Percentiles rank a stretch among this genome's conserved stretches.
These are phyloP conservation scores for Acrossocheilus wenchowensis DNA, from an alignment of 2,797 vertebrate genomes.

Conservation along the genomic window DNA sequence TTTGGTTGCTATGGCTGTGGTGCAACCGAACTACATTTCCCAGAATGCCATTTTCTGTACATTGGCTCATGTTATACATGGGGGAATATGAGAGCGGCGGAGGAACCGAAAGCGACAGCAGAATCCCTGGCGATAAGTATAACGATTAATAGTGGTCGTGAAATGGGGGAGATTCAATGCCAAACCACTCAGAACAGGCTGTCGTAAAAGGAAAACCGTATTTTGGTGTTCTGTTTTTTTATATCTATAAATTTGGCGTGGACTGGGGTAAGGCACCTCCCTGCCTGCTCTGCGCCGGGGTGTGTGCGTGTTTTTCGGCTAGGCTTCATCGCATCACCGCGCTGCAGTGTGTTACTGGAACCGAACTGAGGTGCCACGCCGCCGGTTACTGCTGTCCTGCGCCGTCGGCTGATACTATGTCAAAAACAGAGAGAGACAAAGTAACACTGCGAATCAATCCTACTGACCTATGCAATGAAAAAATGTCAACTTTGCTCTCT, in stretches of 20 bases:
- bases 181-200: constrained; percentile 41
- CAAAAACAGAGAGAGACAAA: constrained; percentile 33
- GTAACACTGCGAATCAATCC: constrained; percentile 25
- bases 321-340: constrained; percentile 65
- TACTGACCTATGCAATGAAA: constrained; percentile 58
- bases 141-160: constrained; percentile 6
- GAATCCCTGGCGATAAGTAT: constrained; percentile 53
- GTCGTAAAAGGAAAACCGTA: constrained; percentile 40
- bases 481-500: constrained; percentile 47
- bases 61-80: constrained; percentile 72
- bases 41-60: constrained; percentile 68
- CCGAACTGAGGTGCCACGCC: constrained; percentile 62
- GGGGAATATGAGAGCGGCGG: constrained; percentile 74
- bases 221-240: constrained; percentile 55
- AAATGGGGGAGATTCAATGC: constrained; percentile 30
- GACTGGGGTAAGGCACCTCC: constrained; percentile 64
- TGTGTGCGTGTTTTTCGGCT: constrained; percentile 62
- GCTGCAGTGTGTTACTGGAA: constrained; percentile 60
- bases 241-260: constrained; percentile 62
- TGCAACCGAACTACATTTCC: constrained; percentile 64
- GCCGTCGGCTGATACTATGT: constrained; percentile 50
- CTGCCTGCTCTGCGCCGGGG: constrained; percentile 58
- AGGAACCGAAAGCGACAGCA: constrained; percentile 62
- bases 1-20: background rate
- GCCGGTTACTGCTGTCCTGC: constrained; percentile 65